Evolutionary conservation across 2,797 vertebrate species (phyloP), one percentile per base, ranked within the genome.

Genomic region (Cygnus olor): DNA sequence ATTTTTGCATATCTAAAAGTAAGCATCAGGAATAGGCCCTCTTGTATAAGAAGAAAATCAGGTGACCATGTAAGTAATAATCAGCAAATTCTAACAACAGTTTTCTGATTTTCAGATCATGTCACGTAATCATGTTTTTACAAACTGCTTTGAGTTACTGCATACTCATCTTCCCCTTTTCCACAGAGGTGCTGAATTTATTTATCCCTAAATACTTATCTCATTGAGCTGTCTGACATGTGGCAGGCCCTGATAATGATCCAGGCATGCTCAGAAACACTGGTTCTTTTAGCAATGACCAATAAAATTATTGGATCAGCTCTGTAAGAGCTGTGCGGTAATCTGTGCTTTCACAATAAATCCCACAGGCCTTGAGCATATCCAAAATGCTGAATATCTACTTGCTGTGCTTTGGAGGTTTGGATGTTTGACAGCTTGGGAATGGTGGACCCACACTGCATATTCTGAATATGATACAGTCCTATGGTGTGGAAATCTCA

Each of bases 211-310:
- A 68, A 77, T 60, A 82, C 91, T 94, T 80, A 68, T 64, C 83
- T 94, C 65, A 8, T 3, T 14, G 40, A 40, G 51, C 77, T 86
- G 68, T 72, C 57, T 81, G 73, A 34, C 88, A 85, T 73, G n/a
- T 94, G 96, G 90, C 74, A 80, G 74, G 27, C 71, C n/a, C 74
- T 95, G 96, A 95, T 85, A 95, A 45, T 15, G 63, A n/a, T 64
- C 90, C 53, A 73, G 80, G 36, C 51, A 44, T 5, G 42, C 61
- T 89, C 70, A 49, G 27, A 64, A 38, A 66, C 68, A 51, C 8
- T 2, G 0, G 6, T 76, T 68, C 42, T 88, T 73, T 47, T 60
- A 61, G 72, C 25, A 54, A 0, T 12, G 22, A 40, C 63, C 83
- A 28, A 2, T 21, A 32, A 34, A 82, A 73, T 30, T 56, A 49